Percentiles rank a stretch among this genome's conserved stretches.
Evolutionary conservation across 2,888 invertebrate species (phyloP).

Genomic region (Catocala nupta): DNA sequence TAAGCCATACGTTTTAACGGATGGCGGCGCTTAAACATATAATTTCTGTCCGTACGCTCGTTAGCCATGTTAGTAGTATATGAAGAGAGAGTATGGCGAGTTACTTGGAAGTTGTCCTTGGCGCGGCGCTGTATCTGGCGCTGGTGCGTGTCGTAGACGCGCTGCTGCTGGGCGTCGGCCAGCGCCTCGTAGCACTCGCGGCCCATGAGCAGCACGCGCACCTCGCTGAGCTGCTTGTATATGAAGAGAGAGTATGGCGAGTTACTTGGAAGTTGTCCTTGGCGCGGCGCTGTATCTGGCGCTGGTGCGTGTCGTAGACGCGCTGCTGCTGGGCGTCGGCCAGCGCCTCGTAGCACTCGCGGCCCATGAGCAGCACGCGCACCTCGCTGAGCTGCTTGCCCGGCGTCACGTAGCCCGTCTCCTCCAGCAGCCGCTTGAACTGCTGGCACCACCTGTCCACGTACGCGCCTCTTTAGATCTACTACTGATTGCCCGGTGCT

Average conservation of each 20-base stretch:
- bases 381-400: slow-evolving; percentile 97
- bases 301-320: slow-evolving; percentile 97
- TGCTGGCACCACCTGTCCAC: slow-evolving; percentile 94
- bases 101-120: slow-evolving; percentile 95
- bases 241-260: no score
- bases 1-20: no score
- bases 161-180: slow-evolving; percentile 95
- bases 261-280: slow-evolving; percentile 96
- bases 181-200: slow-evolving; percentile 97
- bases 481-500: no score
- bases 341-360: slow-evolving; percentile 97
- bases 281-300: slow-evolving; percentile 95
- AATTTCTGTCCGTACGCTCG: no score
- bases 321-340: slow-evolving; percentile 96
- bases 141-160: slow-evolving; percentile 98
- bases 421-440: slow-evolving; percentile 96
- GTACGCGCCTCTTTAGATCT: background rate
- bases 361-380: slow-evolving; percentile 96
- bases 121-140: slow-evolving; percentile 95
- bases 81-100: no score
- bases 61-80: no score
- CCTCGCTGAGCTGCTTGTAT: slow-evolving; percentile 96
- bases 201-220: slow-evolving; percentile 96
- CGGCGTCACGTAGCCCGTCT: slow-evolving; percentile 97
- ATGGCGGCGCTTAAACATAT: no score